Conservation (phyloP, 2,888 invertebrate genomes). For the Drosophila formosana region DNA sequence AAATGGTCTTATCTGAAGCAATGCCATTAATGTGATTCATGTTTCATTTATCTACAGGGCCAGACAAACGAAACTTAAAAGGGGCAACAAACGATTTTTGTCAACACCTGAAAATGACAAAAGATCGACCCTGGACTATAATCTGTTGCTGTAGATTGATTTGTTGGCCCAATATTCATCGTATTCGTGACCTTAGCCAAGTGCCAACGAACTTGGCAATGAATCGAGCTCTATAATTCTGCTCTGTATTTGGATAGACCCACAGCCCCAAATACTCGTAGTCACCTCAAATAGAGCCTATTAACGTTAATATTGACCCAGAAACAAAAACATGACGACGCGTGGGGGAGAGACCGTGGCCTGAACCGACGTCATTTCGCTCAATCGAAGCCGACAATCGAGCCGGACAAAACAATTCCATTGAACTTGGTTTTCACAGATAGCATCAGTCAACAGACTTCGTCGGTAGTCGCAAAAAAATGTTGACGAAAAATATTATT, state of each 20-base stretch:
- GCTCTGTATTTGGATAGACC: slow-evolving; percentile 45
- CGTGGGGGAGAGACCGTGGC: slow-evolving; percentile 38
- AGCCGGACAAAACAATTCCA: slow-evolving; percentile 62
- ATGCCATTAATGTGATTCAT: slow-evolving; percentile 4
- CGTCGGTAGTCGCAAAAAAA: slow-evolving; percentile 42
- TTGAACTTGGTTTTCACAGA: slow-evolving; percentile 60
- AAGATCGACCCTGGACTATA: slow-evolving; percentile 53
- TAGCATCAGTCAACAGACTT: slow-evolving; percentile 48
- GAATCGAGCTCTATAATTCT: slow-evolving; percentile 48
- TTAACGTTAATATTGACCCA: slow-evolving; percentile 48
- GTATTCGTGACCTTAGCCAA: slow-evolving; percentile 55
- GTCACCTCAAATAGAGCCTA: slow-evolving; percentile 30
- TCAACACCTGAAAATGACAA: slow-evolving; percentile 42
- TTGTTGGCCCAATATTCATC: slow-evolving; percentile 48
- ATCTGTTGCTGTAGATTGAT: slow-evolving; percentile 50
- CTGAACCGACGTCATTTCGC: slow-evolving; percentile 25
- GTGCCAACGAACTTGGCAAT: slow-evolving; percentile 78
- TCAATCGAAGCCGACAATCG: background rate
- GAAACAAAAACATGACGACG: slow-evolving; percentile 30
- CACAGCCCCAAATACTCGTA: slow-evolving; percentile 20
- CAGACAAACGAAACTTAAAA: slow-evolving; percentile 19
- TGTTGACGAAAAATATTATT: slow-evolving; percentile 63
- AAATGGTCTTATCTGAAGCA: background rate
- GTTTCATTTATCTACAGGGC: slow-evolving; percentile 25
- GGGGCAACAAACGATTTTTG: slow-evolving; percentile 50